Evolutionary conservation across 1,140 invertebrate genomes (phyloP).

Genomic region (Gryon sp.): DNA sequence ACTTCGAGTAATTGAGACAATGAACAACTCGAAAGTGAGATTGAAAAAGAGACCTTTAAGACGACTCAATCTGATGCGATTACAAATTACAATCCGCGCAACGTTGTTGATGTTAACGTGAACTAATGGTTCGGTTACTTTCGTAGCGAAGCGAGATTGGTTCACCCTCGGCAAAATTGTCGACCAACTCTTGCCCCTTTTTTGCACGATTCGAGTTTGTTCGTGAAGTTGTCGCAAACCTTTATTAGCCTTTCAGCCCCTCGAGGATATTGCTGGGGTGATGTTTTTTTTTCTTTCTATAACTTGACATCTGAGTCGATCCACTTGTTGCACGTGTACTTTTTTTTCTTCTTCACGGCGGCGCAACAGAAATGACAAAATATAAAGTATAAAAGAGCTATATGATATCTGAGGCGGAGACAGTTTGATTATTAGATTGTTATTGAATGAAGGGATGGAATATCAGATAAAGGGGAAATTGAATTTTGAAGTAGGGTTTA

Average conservation of each 20-base stretch:
- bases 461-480: constrained; percentile 31
- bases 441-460: constrained; percentile 38
- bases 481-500: constrained; percentile 21
- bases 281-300: constrained; percentile 74
- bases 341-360: constrained; percentile 25
- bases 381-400: constrained; percentile 40
- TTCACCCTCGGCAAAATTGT: constrained; percentile 49
- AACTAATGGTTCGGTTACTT: constrained; percentile 30
- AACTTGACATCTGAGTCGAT: constrained; percentile 69
- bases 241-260: constrained; percentile 70
- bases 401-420: constrained; percentile 29
- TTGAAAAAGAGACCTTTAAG: constrained; percentile 2
- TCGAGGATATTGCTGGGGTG: constrained; percentile 64
- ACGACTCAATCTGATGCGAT: constrained; percentile 15
- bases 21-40: constrained; percentile 8
- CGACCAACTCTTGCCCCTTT: constrained; percentile 43
- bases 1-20: neutral
- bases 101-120: constrained; percentile 35
- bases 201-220: constrained; percentile 40
- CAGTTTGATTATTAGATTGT: constrained; percentile 22
- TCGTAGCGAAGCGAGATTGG: constrained; percentile 4
- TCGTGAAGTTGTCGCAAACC: constrained; percentile 67
- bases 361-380: constrained; percentile 53
- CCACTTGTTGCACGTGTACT: constrained; percentile 70
- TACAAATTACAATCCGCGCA: constrained; percentile 13